A percentile compares a stretch with the other conserved stretches of the same genome.
These are phyloP conservation scores for Rissa tridactyla DNA, from an alignment of 2,113 vertebrate genomes.

Conservation along the genomic window DNA sequence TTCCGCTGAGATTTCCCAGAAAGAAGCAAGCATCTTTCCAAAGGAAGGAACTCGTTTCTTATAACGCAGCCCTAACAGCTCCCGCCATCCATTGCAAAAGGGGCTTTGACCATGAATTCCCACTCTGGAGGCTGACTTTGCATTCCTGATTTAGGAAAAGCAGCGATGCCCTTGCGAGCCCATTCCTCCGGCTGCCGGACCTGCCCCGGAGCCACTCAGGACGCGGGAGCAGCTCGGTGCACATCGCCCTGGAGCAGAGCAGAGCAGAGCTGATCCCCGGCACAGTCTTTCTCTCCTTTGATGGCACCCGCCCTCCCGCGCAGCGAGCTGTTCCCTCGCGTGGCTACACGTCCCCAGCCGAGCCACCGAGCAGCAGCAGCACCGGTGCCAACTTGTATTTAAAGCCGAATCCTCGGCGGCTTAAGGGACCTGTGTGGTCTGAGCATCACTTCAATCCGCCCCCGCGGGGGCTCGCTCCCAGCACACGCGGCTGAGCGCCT, in stretches of 20 bases:
- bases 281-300: background rate
- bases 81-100: background rate
- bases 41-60: background rate
- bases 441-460: background rate
- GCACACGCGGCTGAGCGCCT: background rate
- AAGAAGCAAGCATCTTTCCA: background rate
- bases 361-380: background rate
- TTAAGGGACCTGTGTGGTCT: conserved; percentile 37
- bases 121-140: background rate
- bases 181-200: background rate
- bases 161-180: background rate
- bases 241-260: rapidly evolving
- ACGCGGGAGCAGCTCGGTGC: rapidly evolving
- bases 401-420: background rate
- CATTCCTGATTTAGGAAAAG: background rate
- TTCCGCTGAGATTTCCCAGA: background rate
- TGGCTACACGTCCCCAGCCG: conserved; percentile 26
- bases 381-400: background rate
- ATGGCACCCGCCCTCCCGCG: background rate
- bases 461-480: background rate
- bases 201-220: rapidly evolving
- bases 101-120: background rate
- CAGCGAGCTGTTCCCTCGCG: conserved; percentile 6
- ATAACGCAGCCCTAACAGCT: background rate
- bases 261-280: background rate